These are phyloP conservation scores for Heloderma charlesbogerti DNA, from an alignment of 2,113 vertebrate species.

Conservation along the genomic window DNA sequence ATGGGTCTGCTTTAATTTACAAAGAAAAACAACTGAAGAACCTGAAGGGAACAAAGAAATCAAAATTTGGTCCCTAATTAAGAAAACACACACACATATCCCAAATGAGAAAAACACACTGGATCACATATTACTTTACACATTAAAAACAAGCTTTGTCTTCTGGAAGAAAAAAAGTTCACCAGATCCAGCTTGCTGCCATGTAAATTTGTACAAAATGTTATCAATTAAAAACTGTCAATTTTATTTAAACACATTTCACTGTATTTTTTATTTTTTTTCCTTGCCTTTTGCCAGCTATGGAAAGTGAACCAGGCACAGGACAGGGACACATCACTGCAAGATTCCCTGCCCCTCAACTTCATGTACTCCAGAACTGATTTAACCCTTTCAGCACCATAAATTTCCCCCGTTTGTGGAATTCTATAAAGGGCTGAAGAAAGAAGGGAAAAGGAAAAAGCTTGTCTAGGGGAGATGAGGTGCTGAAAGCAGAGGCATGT, in stretches of 20 bases:
- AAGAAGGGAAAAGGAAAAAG: neutral
- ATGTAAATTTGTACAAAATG: conserved; percentile 61
- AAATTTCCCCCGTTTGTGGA: neutral
- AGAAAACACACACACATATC: conserved; percentile 45
- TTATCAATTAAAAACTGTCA: conserved; percentile 60
- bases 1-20: conserved; percentile 73
- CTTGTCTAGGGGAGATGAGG: conserved; percentile 27
- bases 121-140: conserved; percentile 64
- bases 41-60: conserved; percentile 63
- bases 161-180: conserved; percentile 53
- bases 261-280: conserved; percentile 52
- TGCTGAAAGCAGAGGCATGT: conserved; percentile 35
- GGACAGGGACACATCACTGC: conserved; percentile 2
- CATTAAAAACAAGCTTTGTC: conserved; percentile 69
- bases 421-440: conserved; percentile 23
- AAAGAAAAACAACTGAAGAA: conserved; percentile 72
- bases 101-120: conserved; percentile 61
- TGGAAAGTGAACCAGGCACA: conserved; percentile 27
- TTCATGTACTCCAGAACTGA: conserved; percentile 15
- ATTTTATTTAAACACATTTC: conserved; percentile 30
- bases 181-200: conserved; percentile 65
- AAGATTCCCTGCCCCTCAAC: conserved; percentile 34
- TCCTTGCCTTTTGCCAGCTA: conserved; percentile 44
- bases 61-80: conserved; percentile 73
- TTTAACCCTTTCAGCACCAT: conserved; percentile 35